Base-by-base conservation (phyloP, 2,113 vertebrate species). In the Urocolius indicus region DNA sequence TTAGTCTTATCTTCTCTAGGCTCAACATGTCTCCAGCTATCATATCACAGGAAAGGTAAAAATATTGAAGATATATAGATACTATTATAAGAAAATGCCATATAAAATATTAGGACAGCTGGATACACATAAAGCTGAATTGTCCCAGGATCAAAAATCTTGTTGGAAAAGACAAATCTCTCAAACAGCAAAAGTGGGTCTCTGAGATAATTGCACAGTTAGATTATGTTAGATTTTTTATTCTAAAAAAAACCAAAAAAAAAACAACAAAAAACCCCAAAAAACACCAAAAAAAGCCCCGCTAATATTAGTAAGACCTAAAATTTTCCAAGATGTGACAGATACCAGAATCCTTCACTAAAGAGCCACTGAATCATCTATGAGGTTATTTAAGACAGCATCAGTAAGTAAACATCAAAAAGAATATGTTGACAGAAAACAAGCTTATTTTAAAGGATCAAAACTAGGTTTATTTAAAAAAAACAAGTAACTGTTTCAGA, bases 11-110 rank as follows among this genome's bases (percentile, higher is more conserved):
- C 38, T 41, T 41, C 38, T 41, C 38, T 41, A 41, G 38, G 38
- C 38, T 41, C 38, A 41, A 41, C 38, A 41, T 41, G 38, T 41
- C 38, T 41, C 38, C n/a, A n/a, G 59, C 41, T 32, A 63, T 14
- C 11, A 2, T 2, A 3, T 24, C 55, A 30, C 36, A 10, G 22
- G 36, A 24, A 46, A 76, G 38, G 32, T 5, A 29, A 18, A 71
- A 57, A 19, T 2, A 24, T 0, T 38, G 54, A 36, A 66, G 45
- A 13, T 16, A 3, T 16, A 9, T 17, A 54, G 38, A 23, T 5
- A 5, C 30, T 14, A 21, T 0, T 2, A 1, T 13, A 30, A 27
- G 52, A 18, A 30, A 36, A 20, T 2, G 16, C 13, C 19, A 11
- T 13, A 22, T 7, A 1, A 27, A 13, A 3, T 11, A 21, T 4